Conservation (phyloP, 2,888 invertebrate genomes). For the Eumerus sabulonum region DNA sequence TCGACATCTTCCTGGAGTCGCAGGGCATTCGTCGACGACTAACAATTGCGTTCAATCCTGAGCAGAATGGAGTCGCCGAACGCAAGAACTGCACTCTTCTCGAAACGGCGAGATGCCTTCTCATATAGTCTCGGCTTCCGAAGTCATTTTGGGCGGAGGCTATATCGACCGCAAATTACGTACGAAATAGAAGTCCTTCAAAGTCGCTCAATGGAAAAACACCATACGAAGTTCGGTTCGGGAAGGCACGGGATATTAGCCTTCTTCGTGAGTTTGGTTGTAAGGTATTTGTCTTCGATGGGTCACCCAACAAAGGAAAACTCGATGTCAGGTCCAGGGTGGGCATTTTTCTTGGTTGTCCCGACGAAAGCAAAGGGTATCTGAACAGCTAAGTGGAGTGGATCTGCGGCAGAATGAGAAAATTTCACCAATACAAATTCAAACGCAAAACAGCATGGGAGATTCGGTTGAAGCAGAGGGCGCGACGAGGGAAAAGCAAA, state of each 20-base stretch:
- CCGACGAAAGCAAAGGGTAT: too few relatives aligned
- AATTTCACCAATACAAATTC: too few relatives aligned
- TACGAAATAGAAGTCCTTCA: constrained; percentile 16
- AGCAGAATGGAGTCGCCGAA: constrained; percentile 1
- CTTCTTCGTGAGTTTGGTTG: not conserved
- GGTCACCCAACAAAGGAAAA: too few relatives aligned
- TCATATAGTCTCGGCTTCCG: constrained; percentile 9
- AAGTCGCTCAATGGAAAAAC: constrained; percentile 17
- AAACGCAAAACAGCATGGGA: too few relatives aligned
- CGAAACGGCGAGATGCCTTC: constrained; percentile 5
- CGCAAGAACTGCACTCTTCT: constrained; percentile 1
- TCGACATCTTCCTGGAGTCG: constrained; percentile 4
- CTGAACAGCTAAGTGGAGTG: too few relatives aligned
- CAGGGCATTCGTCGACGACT: constrained; percentile 13
- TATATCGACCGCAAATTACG: constrained; percentile 12
- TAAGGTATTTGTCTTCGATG: too few relatives aligned
- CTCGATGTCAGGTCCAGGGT: too few relatives aligned
- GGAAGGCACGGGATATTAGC: not conserved
- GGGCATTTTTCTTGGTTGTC: too few relatives aligned
- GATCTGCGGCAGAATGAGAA: too few relatives aligned
- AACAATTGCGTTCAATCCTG: not conserved
- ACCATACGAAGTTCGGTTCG: too few relatives aligned
- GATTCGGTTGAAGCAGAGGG: not conserved
- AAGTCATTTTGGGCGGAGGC: constrained; percentile 20
- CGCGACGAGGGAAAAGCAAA: not conserved